Evolutionary conservation across 2,797 vertebrate genomes (phyloP), one percentile per base, ranked within the genome.

Genomic region (Gadopsis bispinosus): DNA sequence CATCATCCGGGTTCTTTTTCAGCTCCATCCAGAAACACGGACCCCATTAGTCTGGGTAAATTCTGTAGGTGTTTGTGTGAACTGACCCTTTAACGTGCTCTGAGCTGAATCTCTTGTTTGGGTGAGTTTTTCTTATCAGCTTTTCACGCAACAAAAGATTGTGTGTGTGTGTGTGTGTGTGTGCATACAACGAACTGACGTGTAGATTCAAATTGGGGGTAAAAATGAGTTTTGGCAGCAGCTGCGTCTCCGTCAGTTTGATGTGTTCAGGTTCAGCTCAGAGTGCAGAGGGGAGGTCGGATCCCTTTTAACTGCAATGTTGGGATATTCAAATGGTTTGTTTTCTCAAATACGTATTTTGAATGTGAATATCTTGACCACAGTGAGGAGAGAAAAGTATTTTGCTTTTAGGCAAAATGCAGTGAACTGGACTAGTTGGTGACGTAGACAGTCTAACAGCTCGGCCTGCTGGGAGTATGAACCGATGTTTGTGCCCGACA

Each of bases 41-140:
- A 29, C n/a, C n/a, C 13, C 4, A 4, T 39, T 6, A 33, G 4
- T 35, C 20, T 19, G 29, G 4, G 17, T 31, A 22, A 65, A 19
- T 29, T 48, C 1, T 63, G 35, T 45, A 43, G 16, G 47, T 33
- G 6, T 75, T 68, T 85, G 72, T 78, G 78, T 87, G 85, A 88
- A 89, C 84, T 85, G 80, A 69, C 20, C 77, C 85, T 88, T 90
- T 63, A 74, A 80, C 14, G 2, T 22, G 5, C 53, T 29, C 19
- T 68, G 74, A 48, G 59, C 86, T 67, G 51, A 83, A 60, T 69
- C 79, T 83, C 51, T 74, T 33, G 35, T 70, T 74, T 75, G 43
- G 39, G 14, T 71, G 51, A 26, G 45, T 12, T 67, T 68, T 12
- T 67, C 68, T 65, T n/a, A 26, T 31, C 45, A 31, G 43, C 61